A percentile compares a stretch with the other conserved stretches of the same genome.
Evolutionary conservation across 2,888 invertebrate species (phyloP).

Genomic region (Ryuthela nishihirai): DNA sequence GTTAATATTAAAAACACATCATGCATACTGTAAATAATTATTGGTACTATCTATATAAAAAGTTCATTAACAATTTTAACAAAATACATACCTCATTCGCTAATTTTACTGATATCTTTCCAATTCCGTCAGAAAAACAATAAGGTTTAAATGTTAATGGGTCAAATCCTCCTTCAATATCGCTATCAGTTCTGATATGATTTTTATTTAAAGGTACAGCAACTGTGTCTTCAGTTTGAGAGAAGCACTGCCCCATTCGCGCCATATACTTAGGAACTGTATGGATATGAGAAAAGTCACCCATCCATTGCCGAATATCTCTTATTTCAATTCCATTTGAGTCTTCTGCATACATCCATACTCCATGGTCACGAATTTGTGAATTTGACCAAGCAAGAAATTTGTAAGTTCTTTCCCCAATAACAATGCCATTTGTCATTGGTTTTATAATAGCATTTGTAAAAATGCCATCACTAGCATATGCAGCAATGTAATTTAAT

Average conservation of each 20-base stretch:
- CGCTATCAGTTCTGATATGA: conserved; percentile 9
- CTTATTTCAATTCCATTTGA: conserved; percentile 17
- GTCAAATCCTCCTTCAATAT: conserved; percentile 24
- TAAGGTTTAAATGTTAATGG: conserved; percentile 10
- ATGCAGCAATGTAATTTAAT: conserved; percentile 20
- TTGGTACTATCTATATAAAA: not conserved
- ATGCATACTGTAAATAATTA: not conserved
- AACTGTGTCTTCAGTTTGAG: conserved; percentile 35
- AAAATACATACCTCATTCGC: conserved; percentile 22
- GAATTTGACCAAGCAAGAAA: conserved; percentile 43
- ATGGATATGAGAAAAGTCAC: conserved; percentile 40
- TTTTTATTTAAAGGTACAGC: conserved; percentile 14
- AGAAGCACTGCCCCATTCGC: conserved; percentile 43
- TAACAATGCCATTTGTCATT: conserved; percentile 15
- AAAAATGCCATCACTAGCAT: conserved; percentile 9
- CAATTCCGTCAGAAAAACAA: conserved; percentile 40
- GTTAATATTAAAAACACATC: not conserved
- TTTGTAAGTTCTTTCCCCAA: conserved; percentile 36
- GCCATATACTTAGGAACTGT: conserved; percentile 43
- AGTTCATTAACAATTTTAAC: not conserved
- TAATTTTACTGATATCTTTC: conserved; percentile 35
- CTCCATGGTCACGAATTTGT: conserved; percentile 43
- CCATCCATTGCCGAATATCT: conserved; percentile 40
- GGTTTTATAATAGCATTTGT: conserved; percentile 9
- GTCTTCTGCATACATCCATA: conserved; percentile 41